Conservation (phyloP, 2,113 vertebrate genomes). For the Lagenorhynchus albirostris region DNA sequence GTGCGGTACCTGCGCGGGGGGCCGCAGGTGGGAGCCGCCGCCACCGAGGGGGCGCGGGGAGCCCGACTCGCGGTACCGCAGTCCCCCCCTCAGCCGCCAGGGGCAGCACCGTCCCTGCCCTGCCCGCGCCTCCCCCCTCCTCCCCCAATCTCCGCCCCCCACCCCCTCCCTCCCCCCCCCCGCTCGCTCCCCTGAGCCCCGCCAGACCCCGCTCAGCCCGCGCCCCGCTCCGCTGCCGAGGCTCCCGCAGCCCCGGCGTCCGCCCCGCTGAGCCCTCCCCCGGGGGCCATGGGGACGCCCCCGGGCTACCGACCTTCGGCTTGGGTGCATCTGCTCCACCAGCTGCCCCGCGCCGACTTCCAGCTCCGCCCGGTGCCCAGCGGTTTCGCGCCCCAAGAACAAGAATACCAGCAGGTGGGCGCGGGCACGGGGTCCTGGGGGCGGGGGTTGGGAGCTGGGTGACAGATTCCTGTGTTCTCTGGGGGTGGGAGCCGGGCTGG, state of each 20-base stretch:
- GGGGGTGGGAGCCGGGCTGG: not conserved
- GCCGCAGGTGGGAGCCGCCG: not conserved
- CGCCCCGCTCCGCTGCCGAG: constrained; percentile 38
- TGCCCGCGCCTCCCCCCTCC: not conserved
- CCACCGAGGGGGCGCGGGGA: not conserved
- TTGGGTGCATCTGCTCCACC: constrained; percentile 80
- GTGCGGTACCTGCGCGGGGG: not conserved
- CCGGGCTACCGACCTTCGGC: constrained; percentile 79
- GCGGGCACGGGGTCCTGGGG: not conserved
- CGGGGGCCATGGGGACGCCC: constrained; percentile 75
- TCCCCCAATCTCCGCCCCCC: constrained; percentile 59
- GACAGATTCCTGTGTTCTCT: not conserved
- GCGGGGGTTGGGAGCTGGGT: not conserved
- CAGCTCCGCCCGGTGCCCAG: constrained; percentile 79
- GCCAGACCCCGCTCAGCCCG: constrained; percentile 66
- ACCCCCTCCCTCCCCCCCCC: not conserved
- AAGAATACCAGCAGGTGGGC: constrained; percentile 81
- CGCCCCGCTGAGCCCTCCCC: constrained; percentile 40
- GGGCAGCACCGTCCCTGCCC: constrained; percentile 42
- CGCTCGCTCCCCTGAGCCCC: constrained; percentile 40
- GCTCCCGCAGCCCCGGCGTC: constrained; percentile 44
- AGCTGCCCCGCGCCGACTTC: constrained; percentile 81
- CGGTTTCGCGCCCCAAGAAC: constrained; percentile 77
- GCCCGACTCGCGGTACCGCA: not conserved
- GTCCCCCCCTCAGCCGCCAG: constrained; percentile 44